Evolutionary conservation across 2,113 vertebrate species (phyloP).

Genomic region (Myrmecobius fasciatus): DNA sequence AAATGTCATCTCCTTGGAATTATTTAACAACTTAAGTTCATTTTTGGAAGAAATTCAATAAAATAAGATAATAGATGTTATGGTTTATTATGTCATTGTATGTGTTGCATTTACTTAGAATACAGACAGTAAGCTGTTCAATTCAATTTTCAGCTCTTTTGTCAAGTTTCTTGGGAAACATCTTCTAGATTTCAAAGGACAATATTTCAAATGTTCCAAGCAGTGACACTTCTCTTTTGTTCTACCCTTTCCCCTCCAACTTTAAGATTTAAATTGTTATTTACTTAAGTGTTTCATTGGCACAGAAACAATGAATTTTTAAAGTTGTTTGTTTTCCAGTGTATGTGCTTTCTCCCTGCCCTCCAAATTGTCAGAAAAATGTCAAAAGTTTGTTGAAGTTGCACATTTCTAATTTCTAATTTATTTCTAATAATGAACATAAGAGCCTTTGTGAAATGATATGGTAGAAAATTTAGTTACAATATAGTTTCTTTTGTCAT

Average conservation of each 20-base stretch:
- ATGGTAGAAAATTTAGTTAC: neutral
- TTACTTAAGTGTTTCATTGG: neutral
- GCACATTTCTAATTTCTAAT: neutral
- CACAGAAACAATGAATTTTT: neutral
- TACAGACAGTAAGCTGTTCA: constrained; percentile 5
- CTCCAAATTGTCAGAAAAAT: neutral
- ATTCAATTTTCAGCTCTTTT: neutral
- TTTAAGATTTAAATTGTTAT: constrained; percentile 12
- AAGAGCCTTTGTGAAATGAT: neutral
- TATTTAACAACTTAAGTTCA: neutral
- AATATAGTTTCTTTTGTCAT: neutral
- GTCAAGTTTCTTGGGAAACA: constrained; percentile 67
- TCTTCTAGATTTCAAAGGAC: constrained; percentile 51
- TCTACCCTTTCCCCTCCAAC: neutral
- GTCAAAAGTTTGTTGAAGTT: neutral
- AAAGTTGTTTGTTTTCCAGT: neutral
- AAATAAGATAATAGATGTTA: constrained; percentile 44
- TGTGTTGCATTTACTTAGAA: constrained; percentile 44
- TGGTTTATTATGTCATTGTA: neutral
- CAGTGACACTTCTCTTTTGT: constrained; percentile 56
- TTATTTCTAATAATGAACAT: neutral
- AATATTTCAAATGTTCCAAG: constrained; percentile 72
- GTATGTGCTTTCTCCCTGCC: neutral
- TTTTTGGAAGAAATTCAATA: constrained; percentile 56
- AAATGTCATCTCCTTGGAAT: constrained; percentile 8